Percentiles rank a stretch among this genome's conserved stretches.
These are phyloP conservation scores for Aricia agestis DNA, from an alignment of 1,140 invertebrate genomes.

Conservation along the genomic window DNA sequence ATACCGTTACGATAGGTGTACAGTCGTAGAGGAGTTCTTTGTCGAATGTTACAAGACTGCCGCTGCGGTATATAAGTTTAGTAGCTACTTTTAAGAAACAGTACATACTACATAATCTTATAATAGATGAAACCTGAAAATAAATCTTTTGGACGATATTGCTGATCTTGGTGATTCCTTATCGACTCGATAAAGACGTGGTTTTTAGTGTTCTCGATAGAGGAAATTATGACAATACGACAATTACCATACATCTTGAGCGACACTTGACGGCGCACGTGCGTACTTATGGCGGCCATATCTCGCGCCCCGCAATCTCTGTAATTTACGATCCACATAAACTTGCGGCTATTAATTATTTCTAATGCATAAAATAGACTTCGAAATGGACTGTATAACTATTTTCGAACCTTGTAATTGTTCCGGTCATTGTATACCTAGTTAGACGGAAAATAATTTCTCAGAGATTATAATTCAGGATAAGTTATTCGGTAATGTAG, in stretches of 20 bases:
- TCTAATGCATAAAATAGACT: constrained; percentile 15
- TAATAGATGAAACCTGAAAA: no score
- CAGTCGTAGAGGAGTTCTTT: no score
- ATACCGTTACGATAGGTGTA: no score
- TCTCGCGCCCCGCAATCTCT: constrained; percentile 25
- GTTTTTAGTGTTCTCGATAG: neutral
- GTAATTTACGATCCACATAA: constrained; percentile 38
- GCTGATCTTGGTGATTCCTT: neutral
- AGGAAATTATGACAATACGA: constrained; percentile 9
- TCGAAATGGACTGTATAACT: neutral
- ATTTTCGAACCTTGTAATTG: neutral
- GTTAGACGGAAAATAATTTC: neutral
- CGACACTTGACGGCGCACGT: constrained; percentile 26
- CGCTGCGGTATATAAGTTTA: no score
- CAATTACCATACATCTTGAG: constrained; percentile 12
- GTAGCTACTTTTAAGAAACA: no score
- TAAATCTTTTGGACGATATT: neutral
- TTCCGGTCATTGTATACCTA: neutral
- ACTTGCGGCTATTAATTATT: constrained; percentile 23
- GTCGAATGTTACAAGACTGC: no score
- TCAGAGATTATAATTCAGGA: no score
- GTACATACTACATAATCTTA: no score
- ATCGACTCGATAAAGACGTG: neutral
- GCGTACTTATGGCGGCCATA: constrained; percentile 24
- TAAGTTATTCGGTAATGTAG: neutral